A percentile compares a stretch with the other conserved stretches of the same genome.
phyloP scores from a whole-genome alignment of 1,140 invertebrate genomes.

The Musca domestica region DNA sequence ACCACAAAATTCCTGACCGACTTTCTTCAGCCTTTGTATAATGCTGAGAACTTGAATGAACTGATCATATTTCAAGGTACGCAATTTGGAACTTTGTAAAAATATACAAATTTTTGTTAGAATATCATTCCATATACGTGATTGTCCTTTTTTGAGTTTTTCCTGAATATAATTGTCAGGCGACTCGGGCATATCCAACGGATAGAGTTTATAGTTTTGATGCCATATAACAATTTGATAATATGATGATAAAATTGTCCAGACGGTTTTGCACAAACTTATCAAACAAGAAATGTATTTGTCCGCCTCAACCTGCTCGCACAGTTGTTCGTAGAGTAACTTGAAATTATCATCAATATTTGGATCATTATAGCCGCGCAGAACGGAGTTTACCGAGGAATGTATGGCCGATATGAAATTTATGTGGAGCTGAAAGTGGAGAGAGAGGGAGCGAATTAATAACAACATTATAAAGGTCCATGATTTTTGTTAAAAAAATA shows the following conservation, averaged over 20 bases:
- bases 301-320: slow-evolving; percentile 70
- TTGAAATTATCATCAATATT: slow-evolving; percentile 65
- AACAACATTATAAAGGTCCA: no score
- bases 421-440: slow-evolving; percentile 71
- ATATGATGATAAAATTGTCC: slow-evolving; percentile 79
- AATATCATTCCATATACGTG: slow-evolving; percentile 90
- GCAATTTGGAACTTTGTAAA: slow-evolving; percentile 52
- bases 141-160: slow-evolving; percentile 83
- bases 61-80: slow-evolving; percentile 87
- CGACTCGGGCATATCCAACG: slow-evolving; percentile 48
- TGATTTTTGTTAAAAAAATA: no score
- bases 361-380: slow-evolving; percentile 70
- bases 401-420: slow-evolving; percentile 94
- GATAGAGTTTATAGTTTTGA: slow-evolving; percentile 57
- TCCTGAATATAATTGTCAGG: slow-evolving; percentile 74
- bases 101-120: slow-evolving; percentile 76
- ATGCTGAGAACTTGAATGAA: slow-evolving; percentile 88
- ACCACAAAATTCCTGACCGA: slow-evolving; percentile 86
- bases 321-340: slow-evolving; percentile 76
- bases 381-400: slow-evolving; percentile 76
- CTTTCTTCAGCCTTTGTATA: slow-evolving; percentile 83
- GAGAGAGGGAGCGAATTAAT: no score
- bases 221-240: slow-evolving; percentile 81
- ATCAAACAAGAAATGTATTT: slow-evolving; percentile 79
- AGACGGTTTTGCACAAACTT: slow-evolving; percentile 79